Evolutionary conservation across 2,797 vertebrate species (phyloP), one percentile per base, ranked within the genome.

Genomic region (Chrysocyon brachyurus): DNA sequence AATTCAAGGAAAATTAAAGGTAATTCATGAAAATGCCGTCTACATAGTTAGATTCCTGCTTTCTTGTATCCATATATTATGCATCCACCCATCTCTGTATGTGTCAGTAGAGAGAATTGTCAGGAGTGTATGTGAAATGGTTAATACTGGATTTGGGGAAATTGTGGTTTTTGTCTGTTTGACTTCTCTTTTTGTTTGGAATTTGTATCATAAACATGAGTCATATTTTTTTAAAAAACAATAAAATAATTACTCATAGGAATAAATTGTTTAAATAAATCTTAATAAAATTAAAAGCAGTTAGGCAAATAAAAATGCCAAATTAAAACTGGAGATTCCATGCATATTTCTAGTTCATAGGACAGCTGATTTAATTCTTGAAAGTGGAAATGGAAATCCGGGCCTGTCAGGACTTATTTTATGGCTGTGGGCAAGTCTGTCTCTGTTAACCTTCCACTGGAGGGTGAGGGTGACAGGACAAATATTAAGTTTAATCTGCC

Each of bases 221-320:
- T 66, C 59, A 61, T 7, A 66, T 75, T 87, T 68, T 68, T 64
- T 87, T 17, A 40, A 92, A 40, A 92, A 84, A 82, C 15, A 77
- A 49, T n/a, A 77, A 66, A 78, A 66, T 87, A 61, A 91, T 75
- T 59, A 40, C 15, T 77, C 12, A 4, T 14, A 75, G 15, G 3
- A 63, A 90, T 72, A 82, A 3, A 26, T 26, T 81, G 57, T 88
- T 24, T 40, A 87, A 91, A 61, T 56, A 36, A 78, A 78, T 12
- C 15, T 54, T 90, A 40, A 46, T 33, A 78, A 94, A 63, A 87
- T 28, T 16, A 87, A 93, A 89, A 52, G 22, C 79, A 91, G 46
- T 57, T 31, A 68, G 28, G 12, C 21, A 84, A 91, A 77, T 87
- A 33, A 87, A 82, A 82, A 49, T 56, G n/a, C 73, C 70, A 68